Base-by-base conservation (phyloP, 2,888 invertebrate species). In the Tigriopus californicus region DNA sequence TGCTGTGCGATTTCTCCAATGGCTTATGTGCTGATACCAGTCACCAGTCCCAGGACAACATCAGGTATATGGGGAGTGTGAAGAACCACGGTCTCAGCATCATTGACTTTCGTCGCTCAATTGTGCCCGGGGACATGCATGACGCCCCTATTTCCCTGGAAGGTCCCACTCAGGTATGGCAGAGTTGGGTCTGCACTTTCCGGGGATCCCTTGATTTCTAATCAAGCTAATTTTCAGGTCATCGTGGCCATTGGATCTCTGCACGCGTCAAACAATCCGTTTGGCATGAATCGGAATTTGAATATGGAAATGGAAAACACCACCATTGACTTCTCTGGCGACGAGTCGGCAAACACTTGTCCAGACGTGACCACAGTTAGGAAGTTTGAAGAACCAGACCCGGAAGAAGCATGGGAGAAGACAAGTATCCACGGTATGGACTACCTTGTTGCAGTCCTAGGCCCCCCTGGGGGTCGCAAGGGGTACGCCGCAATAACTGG, bases 121-220 rank as follows among this genome's bases (percentile, higher is more conserved):
- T 51, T 4, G 12, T 51, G 10, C 52, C 52, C 12, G 15, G 24
- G 11, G 52, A 51, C 24, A 25, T n/a, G 8, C 10, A 24, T 13
- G 52, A 51, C 24, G 52, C 52, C 1, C 52, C 52, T n/a, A 51
- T 51, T 51, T 15, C 52, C 15, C 20, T 51, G 2, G 33, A 51
- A 8, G 52, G 33, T 22, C 52, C 52, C 20, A 51, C 22, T 15
- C 52, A 51, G n/a, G 52, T 51, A 49, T 41, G 13, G 11, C 13
- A 13, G 13, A 41, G 13, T 41, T 13, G 11, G 11, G 13, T 41
- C 11, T n/a, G n/a, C n/a, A n/a, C n/a, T n/a, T n/a, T n/a, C n/a
- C n/a, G n/a, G n/a, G n/a, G n/a, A n/a, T n/a, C n/a, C n/a, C n/a
- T n/a, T n/a, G n/a, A n/a, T n/a, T n/a, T n/a, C n/a, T n/a, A n/a